These are phyloP conservation scores for Agrotis puta DNA, from an alignment of 2,888 invertebrate species.

Conservation along the genomic window DNA sequence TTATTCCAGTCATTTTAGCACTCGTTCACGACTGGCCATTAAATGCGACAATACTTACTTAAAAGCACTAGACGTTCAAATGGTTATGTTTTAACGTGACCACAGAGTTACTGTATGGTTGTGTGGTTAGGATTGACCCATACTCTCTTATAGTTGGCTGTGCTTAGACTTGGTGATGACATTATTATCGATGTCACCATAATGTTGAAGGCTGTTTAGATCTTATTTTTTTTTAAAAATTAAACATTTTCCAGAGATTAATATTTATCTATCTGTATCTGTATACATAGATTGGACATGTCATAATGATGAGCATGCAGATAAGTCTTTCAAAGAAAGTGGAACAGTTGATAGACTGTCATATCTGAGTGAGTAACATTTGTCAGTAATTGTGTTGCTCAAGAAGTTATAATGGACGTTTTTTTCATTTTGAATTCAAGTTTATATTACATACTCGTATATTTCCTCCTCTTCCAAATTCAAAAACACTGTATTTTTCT, in stretches of 20 bases:
- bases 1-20: constrained; percentile 14
- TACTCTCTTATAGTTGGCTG: not conserved
- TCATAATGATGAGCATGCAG: no score
- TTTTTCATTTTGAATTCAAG: no score
- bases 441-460: not conserved
- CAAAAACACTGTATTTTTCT: not conserved
- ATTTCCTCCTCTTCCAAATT: not conserved
- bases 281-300: no score
- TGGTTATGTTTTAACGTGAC: constrained; percentile 19
- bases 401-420: no score
- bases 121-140: constrained; percentile 27
- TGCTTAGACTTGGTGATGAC: constrained; percentile 5
- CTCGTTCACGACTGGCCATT: constrained; percentile 34
- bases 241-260: no score
- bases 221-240: not conserved
- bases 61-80: constrained; percentile 27
- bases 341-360: no score
- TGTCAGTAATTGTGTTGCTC: no score
- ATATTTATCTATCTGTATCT: no score
- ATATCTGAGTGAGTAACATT: no score
- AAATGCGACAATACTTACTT: constrained; percentile 37
- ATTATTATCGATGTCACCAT: constrained; percentile 10
- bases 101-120: constrained; percentile 20
- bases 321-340: no score
- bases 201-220: not conserved